Evolutionary conservation across 2,888 invertebrate genomes (phyloP).

Genomic region (Rhamphomyia laevipes): DNA sequence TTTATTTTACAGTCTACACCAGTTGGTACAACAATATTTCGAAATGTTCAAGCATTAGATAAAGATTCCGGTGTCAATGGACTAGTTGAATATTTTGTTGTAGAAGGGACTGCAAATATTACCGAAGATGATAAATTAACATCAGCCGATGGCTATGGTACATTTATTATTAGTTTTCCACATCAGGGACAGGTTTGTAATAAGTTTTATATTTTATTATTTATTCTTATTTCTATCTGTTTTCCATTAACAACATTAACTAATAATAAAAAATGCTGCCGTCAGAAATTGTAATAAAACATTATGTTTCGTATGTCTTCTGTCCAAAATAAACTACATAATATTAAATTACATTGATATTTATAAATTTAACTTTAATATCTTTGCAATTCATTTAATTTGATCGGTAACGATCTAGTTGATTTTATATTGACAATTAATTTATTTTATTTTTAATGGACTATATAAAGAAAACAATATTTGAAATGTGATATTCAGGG

Average conservation of each 20-base stretch:
- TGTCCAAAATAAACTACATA: too few species aligned
- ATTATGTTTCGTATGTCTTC: too few species aligned
- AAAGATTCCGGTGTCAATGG: constrained; percentile 82
- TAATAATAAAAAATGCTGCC: too few species aligned
- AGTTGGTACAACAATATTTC: constrained; percentile 74
- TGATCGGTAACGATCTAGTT: too few species aligned
- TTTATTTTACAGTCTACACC: constrained; percentile 60
- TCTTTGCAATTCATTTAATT: too few species aligned
- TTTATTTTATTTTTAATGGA: not conserved
- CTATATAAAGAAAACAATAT: not conserved
- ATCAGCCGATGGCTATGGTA: constrained; percentile 67
- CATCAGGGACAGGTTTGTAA: constrained; percentile 62
- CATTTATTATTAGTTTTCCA: constrained; percentile 73
- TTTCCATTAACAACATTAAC: too few species aligned
- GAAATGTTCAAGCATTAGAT: constrained; percentile 66
- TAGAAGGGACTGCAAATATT: constrained; percentile 44
- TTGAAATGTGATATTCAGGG: too few species aligned
- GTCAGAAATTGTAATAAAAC: too few species aligned
- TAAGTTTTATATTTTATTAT: not conserved
- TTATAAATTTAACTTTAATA: too few species aligned
- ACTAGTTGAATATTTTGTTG: constrained; percentile 73
- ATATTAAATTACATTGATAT: too few species aligned
- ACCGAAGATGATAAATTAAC: constrained; percentile 47
- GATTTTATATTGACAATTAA: not conserved
- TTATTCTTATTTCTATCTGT: too few species aligned